These are phyloP conservation scores for Cylindroiulus punctatus DNA, from an alignment of 2,888 invertebrate species.

Conservation along the genomic window DNA sequence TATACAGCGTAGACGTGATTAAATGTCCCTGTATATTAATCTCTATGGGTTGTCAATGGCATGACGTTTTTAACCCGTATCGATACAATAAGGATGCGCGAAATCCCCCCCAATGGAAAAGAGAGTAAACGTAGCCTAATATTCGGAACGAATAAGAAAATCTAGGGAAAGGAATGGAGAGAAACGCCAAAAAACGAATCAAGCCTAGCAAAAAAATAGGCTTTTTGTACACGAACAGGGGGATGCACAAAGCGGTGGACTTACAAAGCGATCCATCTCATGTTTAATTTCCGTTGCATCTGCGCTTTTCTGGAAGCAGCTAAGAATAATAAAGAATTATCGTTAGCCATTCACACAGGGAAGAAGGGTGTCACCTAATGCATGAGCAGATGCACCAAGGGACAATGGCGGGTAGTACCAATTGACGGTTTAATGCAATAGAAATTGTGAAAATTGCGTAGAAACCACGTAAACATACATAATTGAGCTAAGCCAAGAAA, in stretches of 20 bases:
- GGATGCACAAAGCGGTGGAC: not conserved
- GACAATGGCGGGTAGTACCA: not conserved
- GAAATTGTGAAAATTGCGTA: not conserved
- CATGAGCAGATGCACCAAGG: not conserved
- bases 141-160: not conserved
- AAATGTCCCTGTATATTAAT: not conserved
- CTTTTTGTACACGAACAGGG: not conserved
- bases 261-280: not conserved
- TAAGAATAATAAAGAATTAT: conserved; percentile 24
- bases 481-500: too few relatives aligned
- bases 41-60: not conserved
- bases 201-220: not conserved
- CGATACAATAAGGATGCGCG: not conserved
- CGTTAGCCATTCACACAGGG: not conserved
- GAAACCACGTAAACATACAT: too few relatives aligned
- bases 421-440: not conserved
- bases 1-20: not conserved
- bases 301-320: not conserved
- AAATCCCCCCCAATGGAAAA: not conserved
- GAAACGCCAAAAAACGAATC: not conserved
- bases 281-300: not conserved
- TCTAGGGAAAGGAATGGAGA: not conserved
- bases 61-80: not conserved
- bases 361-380: not conserved
- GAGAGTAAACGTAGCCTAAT: not conserved